Percentiles rank a stretch among this genome's conserved stretches.
Evolutionary conservation across 2,797 vertebrate species (phyloP).

Genomic region (Darevskia nairensis): DNA sequence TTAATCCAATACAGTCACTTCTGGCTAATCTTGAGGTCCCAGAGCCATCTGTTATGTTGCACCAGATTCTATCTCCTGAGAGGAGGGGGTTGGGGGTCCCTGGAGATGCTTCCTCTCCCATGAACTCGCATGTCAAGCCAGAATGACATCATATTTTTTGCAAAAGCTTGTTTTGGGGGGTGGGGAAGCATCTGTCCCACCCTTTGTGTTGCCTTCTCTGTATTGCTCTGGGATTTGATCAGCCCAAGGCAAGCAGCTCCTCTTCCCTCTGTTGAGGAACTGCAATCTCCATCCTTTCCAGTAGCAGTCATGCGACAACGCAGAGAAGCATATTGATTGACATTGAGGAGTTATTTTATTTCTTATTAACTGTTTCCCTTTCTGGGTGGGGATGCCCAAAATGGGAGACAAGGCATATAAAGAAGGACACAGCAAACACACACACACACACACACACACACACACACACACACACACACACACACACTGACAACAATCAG

Average conservation of each 20-base stretch:
- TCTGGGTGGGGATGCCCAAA: not conserved
- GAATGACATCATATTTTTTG: slow-evolving; percentile 31
- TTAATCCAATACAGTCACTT: slow-evolving; percentile 17
- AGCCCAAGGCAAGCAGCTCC: not conserved
- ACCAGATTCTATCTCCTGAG: not conserved
- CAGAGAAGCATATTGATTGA: not conserved
- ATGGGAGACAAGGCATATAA: not conserved
- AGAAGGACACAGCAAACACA: not conserved
- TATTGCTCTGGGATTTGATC: not conserved
- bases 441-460: no score
- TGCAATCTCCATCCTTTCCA: not conserved
- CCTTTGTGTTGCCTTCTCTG: not conserved
- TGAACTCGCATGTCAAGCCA: slow-evolving; percentile 5
- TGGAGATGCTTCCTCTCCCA: slow-evolving; percentile 7
- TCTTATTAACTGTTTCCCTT: not conserved
- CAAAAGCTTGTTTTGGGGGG: not conserved
- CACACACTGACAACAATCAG: not conserved
- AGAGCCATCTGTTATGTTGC: slow-evolving; percentile 17
- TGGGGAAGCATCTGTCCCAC: not conserved
- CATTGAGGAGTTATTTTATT: no score
- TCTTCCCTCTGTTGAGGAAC: not conserved
- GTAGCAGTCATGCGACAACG: not conserved
- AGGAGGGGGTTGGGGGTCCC: not conserved
- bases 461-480: no score
- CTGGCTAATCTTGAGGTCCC: slow-evolving; percentile 3